phyloP scores from a whole-genome alignment of 2,113 vertebrate species.

The Romanogobio albipinnatus region DNA sequence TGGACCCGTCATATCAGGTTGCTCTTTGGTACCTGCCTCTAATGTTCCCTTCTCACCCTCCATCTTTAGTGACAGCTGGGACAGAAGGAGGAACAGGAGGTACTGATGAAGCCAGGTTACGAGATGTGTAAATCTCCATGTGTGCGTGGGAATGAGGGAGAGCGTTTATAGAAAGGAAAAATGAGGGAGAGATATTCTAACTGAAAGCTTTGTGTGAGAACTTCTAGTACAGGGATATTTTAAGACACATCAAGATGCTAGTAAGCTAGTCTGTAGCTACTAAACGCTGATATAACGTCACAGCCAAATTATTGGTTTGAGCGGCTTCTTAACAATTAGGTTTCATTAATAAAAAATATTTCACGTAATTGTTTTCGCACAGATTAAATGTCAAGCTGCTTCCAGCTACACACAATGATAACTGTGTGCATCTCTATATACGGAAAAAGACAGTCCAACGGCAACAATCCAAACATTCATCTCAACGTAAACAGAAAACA shows the following conservation, averaged over 20 bases:
- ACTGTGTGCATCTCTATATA: background rate
- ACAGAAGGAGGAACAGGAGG: constrained; percentile 16
- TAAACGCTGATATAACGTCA: background rate
- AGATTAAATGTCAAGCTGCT: constrained; percentile 3
- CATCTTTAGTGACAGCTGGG: constrained; percentile 29
- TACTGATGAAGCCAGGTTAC: constrained; percentile 23
- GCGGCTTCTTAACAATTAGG: background rate
- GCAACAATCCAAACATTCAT: background rate
- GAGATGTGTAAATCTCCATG: constrained; percentile 33
- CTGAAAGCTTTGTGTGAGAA: background rate
- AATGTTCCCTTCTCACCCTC: background rate
- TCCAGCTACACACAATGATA: background rate
- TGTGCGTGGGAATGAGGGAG: constrained; percentile 42
- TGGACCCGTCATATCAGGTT: constrained; percentile 49
- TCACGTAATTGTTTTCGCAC: background rate
- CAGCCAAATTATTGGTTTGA: background rate
- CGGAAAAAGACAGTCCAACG: background rate
- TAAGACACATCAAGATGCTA: background rate
- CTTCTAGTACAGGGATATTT: constrained; percentile 2
- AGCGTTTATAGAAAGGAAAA: constrained; percentile 7
- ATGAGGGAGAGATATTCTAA: background rate
- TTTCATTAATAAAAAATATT: background rate
- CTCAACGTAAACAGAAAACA: constrained; percentile 59
- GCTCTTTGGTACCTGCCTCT: constrained; percentile 19
- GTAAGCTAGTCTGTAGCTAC: background rate